These are phyloP conservation scores for Beroe forskalii DNA, from an alignment of 37 sponge, comb jelly and placozoan genomes.

Conservation along the genomic window DNA sequence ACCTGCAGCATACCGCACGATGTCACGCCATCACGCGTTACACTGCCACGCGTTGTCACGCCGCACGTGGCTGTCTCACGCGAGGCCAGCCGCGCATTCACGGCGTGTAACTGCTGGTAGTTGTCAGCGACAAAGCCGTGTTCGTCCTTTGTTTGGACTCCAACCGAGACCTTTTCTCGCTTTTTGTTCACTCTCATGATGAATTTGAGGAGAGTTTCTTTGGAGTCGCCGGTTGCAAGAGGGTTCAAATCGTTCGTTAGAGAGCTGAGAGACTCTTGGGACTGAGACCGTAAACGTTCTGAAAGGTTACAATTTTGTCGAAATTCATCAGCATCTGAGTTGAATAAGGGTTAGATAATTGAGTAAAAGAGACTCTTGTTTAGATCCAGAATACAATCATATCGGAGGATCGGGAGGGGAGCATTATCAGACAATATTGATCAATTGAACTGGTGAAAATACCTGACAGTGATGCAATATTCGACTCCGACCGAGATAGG, in stretches of 20 bases:
- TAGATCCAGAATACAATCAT: too few relatives aligned
- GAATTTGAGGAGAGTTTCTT: slow-evolving; percentile 53
- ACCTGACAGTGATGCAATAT: slow-evolving; percentile 9
- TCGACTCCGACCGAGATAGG: neutral
- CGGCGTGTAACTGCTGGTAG: slow-evolving; percentile 49
- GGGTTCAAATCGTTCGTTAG: slow-evolving; percentile 10
- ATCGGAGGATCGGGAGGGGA: too few relatives aligned
- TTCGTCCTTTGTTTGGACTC: neutral
- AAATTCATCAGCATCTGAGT: neutral
- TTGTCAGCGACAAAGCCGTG: neutral
- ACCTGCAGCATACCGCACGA: slow-evolving; percentile 26
- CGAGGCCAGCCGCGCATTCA: neutral
- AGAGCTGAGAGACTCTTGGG: neutral
- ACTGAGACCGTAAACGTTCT: neutral
- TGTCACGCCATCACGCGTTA: neutral
- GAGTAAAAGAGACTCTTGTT: too few relatives aligned
- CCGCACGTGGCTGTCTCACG: neutral
- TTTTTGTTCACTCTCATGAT: slow-evolving; percentile 59
- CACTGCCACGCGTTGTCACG: neutral
- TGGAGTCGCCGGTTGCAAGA: neutral
- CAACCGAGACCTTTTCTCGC: slow-evolving; percentile 3
- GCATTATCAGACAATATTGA: too few relatives aligned
- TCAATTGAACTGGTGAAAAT: too few relatives aligned
- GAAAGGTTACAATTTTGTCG: neutral
- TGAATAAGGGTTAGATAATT: too few relatives aligned